phyloP scores from a whole-genome alignment of 2,888 invertebrate species.

The Kryphioiulus occultus region DNA sequence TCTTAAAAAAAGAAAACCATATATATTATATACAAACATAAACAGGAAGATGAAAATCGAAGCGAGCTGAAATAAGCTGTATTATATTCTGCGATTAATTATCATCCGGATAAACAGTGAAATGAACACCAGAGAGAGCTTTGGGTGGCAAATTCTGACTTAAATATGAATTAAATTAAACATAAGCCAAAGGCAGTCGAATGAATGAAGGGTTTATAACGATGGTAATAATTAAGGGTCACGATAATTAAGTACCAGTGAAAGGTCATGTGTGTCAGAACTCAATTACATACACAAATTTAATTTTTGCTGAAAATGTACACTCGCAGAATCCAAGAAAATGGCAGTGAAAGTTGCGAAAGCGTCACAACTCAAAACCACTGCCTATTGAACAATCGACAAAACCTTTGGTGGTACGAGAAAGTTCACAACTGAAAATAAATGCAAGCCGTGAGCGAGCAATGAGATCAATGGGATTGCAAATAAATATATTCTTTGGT shows the following conservation, averaged over 20 bases:
- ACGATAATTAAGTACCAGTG: background rate
- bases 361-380: background rate
- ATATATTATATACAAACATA: background rate
- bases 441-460: background rate
- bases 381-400: background rate
- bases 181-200: background rate
- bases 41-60: background rate
- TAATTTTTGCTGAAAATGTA: background rate
- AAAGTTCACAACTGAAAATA: background rate
- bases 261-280: too few species aligned
- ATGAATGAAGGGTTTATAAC: background rate
- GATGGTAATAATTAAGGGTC: background rate
- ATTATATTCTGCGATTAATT: background rate
- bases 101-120: conserved; percentile 18
- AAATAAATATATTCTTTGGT: conserved; percentile 31
- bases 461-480: background rate
- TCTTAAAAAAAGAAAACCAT: background rate
- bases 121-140: background rate
- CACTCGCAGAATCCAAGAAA: background rate
- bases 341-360: background rate
- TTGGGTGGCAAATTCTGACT: background rate
- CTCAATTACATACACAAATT: too few species aligned
- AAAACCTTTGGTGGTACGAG: background rate
- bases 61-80: background rate
- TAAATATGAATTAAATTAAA: background rate